Evolutionary conservation across 2,888 invertebrate species (phyloP), one percentile per base, ranked within the genome.

Genomic region (Ryuthela nishihirai): DNA sequence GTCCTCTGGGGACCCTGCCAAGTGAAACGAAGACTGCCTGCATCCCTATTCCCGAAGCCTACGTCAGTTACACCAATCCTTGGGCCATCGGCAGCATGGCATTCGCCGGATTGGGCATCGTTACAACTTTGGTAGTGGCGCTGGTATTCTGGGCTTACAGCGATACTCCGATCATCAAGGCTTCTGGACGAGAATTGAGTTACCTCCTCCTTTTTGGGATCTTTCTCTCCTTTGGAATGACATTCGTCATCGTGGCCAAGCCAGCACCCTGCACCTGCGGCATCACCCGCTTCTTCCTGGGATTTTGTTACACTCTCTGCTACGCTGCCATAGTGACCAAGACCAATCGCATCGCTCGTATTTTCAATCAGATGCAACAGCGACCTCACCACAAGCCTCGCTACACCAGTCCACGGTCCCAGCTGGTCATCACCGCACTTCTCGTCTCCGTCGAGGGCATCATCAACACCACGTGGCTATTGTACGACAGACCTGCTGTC

Each of bases 281-380:
- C 2, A 58, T 77, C 12, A 77, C 77, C 2, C 72, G 80, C 47
- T 77, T 80, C 67, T 76, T 79, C 32, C 72, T 80, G 9, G 80
- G 80, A 1, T 71, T 80, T 50, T 78, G 77, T 65, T 80, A 78
- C 67, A 78, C 80, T 0, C 65, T 80, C 1, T 79, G 79, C 66
- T 81, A 81, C 67, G 76, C 79, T 0, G 77, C 80, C 9, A 74
- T 80, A 18, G 76, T 79, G 10, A 79, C 79, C 7, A 80, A 80
- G 68, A 80, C 79, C 25, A 80, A 78, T 65, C 69, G 81, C 43
- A 80, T 81, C 42, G 77, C 79, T 24, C 71, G 80, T 54, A 80
- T 81, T 67, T 81, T 81, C 70, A 77, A 76, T 68, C 62, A 55
- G 34, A 48, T 63, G 12, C 48, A 63, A 10, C 56, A 54, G 21